Evolutionary conservation across 2,888 invertebrate genomes (phyloP).

Genomic region (Sericinus montela): DNA sequence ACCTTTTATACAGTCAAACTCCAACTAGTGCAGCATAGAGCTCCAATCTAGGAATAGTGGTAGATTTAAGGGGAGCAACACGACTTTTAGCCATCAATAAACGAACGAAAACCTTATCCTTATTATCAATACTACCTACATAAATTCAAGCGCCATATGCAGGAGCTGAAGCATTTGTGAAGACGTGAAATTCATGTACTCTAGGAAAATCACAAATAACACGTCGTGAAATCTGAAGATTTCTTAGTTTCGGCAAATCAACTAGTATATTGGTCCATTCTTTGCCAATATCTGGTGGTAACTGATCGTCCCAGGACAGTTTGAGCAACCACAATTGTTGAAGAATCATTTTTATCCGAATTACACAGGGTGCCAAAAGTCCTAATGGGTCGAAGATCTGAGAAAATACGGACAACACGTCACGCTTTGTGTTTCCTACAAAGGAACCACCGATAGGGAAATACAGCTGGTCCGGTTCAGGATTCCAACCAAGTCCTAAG

Average conservation of each 20-base stretch:
- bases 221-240: constrained; percentile 23
- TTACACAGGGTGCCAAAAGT: neutral
- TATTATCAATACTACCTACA: constrained; percentile 20
- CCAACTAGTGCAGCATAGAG: constrained; percentile 30
- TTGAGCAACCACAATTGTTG: neutral
- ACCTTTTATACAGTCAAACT: constrained; percentile 29
- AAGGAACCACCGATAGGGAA: too few species aligned
- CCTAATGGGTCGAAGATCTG: too few species aligned
- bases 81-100: constrained; percentile 28
- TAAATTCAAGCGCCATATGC: constrained; percentile 33
- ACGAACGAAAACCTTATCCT: too few species aligned
- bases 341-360: neutral
- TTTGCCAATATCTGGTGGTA: neutral
- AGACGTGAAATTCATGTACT: constrained; percentile 19
- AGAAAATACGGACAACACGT: constrained; percentile 21
- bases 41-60: constrained; percentile 33
- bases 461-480: too few species aligned
- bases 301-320: neutral
- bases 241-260: constrained; percentile 20
- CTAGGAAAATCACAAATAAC: constrained; percentile 22
- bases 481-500: too few species aligned
- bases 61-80: constrained; percentile 29
- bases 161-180: constrained; percentile 28
- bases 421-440: neutral
- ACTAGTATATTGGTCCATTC: neutral